phyloP scores from a whole-genome alignment of 2,797 vertebrate genomes.

The Paguma larvata region DNA sequence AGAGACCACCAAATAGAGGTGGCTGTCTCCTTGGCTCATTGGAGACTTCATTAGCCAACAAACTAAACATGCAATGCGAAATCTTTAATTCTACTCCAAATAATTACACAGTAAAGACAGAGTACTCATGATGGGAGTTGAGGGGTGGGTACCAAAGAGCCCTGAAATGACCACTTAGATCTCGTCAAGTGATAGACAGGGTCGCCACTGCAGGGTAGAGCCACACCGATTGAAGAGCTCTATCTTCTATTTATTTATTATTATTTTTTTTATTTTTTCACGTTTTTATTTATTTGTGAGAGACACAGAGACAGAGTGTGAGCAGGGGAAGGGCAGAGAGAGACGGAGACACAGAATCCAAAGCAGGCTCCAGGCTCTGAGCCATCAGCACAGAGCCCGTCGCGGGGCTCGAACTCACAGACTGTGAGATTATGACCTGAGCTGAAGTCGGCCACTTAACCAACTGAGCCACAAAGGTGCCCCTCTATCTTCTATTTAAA shows the following conservation, averaged over 20 bases:
- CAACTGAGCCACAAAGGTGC: no score
- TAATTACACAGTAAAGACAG: background rate
- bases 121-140: background rate
- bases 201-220: constrained; percentile 71
- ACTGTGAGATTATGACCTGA: no score
- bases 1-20: background rate
- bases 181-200: constrained; percentile 51
- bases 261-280: no score
- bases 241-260: constrained; percentile 77
- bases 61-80: background rate
- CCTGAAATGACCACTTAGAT: constrained; percentile 46
- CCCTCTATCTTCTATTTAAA: constrained; percentile 83
- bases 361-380: no score
- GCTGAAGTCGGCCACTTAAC: no score
- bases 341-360: no score
- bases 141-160: background rate
- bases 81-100: constrained; percentile 70
- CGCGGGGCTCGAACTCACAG: no score
- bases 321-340: no score
- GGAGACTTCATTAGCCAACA: background rate
- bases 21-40: background rate
- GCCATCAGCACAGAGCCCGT: no score
- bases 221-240: constrained; percentile 68
- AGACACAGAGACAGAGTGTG: no score
- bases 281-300: no score